A percentile compares a stretch with the other conserved stretches of the same genome.
Evolutionary conservation across 2,113 vertebrate genomes (phyloP).

Genomic region (Dromiciops gliroides): DNA sequence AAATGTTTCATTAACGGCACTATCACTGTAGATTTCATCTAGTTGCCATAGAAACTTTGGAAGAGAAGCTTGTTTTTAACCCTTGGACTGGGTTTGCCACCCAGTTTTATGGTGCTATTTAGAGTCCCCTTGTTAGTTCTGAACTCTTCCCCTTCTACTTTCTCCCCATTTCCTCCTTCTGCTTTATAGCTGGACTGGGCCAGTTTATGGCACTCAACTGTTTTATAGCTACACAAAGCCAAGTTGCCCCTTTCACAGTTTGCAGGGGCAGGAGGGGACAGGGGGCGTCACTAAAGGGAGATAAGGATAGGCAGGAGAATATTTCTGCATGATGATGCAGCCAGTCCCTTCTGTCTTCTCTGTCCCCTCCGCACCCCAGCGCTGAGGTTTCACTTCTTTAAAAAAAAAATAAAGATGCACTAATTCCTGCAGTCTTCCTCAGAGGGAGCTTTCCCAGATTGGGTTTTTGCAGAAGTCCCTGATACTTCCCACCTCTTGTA

Average conservation of each 20-base stretch:
- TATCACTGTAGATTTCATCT: constrained; percentile 86
- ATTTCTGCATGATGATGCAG: constrained; percentile 43
- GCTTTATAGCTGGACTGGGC: constrained; percentile 41
- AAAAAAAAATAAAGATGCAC: constrained; percentile 72
- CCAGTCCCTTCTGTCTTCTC: neutral
- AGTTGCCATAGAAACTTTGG: constrained; percentile 89
- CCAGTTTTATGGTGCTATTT: constrained; percentile 73
- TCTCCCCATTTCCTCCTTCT: constrained; percentile 42
- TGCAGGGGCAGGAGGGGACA: constrained; percentile 3
- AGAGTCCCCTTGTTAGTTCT: constrained; percentile 71
- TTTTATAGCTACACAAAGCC: neutral
- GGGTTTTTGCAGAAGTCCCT: constrained; percentile 41
- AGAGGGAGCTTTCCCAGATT: constrained; percentile 6
- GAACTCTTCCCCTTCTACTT: constrained; percentile 60
- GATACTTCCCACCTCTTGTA: constrained; percentile 44
- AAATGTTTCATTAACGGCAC: constrained; percentile 86
- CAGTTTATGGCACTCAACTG: constrained; percentile 55
- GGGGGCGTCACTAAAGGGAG: neutral
- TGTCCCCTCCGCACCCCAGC: neutral
- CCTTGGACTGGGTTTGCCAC: constrained; percentile 83
- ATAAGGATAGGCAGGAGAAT: neutral
- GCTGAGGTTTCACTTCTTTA: constrained; percentile 70
- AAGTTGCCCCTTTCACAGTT: constrained; percentile 17
- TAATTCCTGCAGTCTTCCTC: constrained; percentile 42
- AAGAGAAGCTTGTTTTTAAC: constrained; percentile 84